phyloP scores from a whole-genome alignment of 2,797 vertebrate species.

The Sorex maritimensis region DNA sequence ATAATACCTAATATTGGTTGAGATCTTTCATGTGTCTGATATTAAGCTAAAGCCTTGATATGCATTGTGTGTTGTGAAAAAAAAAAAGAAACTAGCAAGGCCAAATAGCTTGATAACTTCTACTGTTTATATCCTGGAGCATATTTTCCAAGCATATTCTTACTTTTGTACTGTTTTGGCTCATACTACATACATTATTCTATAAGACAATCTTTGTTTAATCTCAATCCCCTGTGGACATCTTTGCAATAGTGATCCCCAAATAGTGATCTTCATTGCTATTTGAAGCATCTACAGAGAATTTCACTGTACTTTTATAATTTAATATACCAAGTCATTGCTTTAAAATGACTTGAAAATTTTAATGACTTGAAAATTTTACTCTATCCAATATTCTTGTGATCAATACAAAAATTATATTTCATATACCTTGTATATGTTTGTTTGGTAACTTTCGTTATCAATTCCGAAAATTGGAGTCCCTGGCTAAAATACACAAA shows the following conservation, averaged over 20 bases:
- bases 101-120: not conserved
- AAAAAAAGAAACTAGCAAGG: constrained; percentile 24
- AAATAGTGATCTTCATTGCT: not conserved
- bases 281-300: constrained; percentile 27
- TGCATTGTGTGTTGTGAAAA: not conserved
- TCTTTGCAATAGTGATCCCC: not conserved
- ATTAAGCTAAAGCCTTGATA: not conserved
- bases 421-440: not conserved
- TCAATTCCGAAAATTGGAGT: constrained; percentile 9
- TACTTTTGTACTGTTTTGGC: not conserved
- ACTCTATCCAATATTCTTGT: constrained; percentile 14
- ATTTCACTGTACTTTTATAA: constrained; percentile 26
- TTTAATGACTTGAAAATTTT: constrained; percentile 49
- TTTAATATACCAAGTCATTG: not conserved
- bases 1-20: not conserved
- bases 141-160: constrained; percentile 6
- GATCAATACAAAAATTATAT: not conserved
- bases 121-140: constrained; percentile 30
- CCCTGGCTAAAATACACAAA: not conserved
- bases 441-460: constrained; percentile 21
- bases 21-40: not conserved
- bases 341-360: not conserved
- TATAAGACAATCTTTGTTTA: not conserved
- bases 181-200: not conserved
- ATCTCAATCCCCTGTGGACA: not conserved